These are phyloP conservation scores for Hephaestus fuliginosus DNA, from an alignment of 2,797 vertebrate genomes.

Conservation along the genomic window DNA sequence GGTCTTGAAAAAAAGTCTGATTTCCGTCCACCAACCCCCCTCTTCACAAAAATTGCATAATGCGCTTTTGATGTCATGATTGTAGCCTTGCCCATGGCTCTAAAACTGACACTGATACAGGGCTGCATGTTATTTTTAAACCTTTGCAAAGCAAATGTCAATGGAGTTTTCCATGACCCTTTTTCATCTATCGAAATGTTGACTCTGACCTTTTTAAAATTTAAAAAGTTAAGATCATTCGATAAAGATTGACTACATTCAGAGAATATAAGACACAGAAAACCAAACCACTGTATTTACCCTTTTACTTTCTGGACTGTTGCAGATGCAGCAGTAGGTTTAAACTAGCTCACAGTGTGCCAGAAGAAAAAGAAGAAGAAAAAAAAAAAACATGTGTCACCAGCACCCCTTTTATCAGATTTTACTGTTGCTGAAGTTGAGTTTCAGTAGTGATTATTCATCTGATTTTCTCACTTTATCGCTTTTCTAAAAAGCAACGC, in stretches of 20 bases:
- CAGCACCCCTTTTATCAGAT: slow-evolving; percentile 34
- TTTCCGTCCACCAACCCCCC: slow-evolving; percentile 71
- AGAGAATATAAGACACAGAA: slow-evolving; percentile 47
- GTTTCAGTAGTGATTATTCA: slow-evolving; percentile 31
- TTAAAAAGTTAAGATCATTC: slow-evolving; percentile 74
- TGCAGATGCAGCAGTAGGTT: slow-evolving; percentile 40
- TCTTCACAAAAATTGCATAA: slow-evolving; percentile 77
- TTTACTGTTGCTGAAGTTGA: slow-evolving; percentile 7
- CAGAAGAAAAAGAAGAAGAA: slow-evolving; percentile 24
- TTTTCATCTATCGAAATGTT: slow-evolving; percentile 76
- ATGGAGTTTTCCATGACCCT: slow-evolving; percentile 83
- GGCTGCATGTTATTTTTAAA: slow-evolving; percentile 84
- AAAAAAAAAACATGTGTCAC: slow-evolving; percentile 45
- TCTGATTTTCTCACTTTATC: slow-evolving; percentile 23
- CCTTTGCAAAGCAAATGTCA: slow-evolving; percentile 81
- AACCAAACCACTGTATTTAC: slow-evolving; percentile 36
- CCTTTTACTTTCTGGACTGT: slow-evolving; percentile 15
- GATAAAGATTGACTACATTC: slow-evolving; percentile 75
- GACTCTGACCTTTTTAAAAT: slow-evolving; percentile 80
- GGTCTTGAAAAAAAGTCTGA: slow-evolving; percentile 69
- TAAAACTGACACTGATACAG: slow-evolving; percentile 75
- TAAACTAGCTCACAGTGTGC: slow-evolving; percentile 40
- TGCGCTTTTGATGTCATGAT: slow-evolving; percentile 78
- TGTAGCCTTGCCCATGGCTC: slow-evolving; percentile 75
- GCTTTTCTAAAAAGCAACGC: slow-evolving; percentile 28